Conservation (phyloP, 2,113 vertebrate species). For the Siniperca chuatsi region DNA sequence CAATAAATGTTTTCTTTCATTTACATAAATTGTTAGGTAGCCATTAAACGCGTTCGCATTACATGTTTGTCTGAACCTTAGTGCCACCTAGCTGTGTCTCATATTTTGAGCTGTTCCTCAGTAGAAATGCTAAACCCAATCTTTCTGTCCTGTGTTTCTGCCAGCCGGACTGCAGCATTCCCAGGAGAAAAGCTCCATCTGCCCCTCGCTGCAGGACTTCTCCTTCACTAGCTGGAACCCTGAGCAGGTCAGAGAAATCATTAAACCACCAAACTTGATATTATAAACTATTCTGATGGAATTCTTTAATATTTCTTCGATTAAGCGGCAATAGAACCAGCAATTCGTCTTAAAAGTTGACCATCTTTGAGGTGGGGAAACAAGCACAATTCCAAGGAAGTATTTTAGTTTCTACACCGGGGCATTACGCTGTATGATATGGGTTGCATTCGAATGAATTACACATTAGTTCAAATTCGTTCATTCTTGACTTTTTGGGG, state of each 20-base stretch:
- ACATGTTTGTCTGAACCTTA: not conserved
- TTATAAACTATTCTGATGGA: not conserved
- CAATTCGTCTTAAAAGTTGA: not conserved
- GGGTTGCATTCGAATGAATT: too few species aligned
- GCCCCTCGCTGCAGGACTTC: conserved; percentile 92
- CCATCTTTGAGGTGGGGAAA: not conserved
- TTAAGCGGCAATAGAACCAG: not conserved
- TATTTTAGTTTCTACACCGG: too few species aligned
- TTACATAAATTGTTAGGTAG: not conserved
- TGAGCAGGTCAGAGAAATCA: conserved; percentile 85
- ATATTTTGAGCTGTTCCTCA: not conserved
- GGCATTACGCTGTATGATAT: too few species aligned
- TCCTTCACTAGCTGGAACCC: conserved; percentile 91
- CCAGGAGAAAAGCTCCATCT: conserved; percentile 87
- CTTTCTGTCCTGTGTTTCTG: conserved; percentile 39
- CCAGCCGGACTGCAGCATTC: conserved; percentile 85
- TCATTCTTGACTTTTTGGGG: too few species aligned
- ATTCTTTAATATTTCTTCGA: not conserved
- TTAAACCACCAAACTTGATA: not conserved
- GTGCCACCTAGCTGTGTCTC: not conserved
- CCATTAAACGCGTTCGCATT: not conserved
- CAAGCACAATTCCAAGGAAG: too few species aligned
- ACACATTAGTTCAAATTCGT: too few species aligned
- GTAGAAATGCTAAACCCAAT: not conserved
- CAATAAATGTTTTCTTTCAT: not conserved